These are phyloP conservation scores for Camptogramma bilineatum DNA, from an alignment of 2,888 invertebrate species.

Conservation along the genomic window DNA sequence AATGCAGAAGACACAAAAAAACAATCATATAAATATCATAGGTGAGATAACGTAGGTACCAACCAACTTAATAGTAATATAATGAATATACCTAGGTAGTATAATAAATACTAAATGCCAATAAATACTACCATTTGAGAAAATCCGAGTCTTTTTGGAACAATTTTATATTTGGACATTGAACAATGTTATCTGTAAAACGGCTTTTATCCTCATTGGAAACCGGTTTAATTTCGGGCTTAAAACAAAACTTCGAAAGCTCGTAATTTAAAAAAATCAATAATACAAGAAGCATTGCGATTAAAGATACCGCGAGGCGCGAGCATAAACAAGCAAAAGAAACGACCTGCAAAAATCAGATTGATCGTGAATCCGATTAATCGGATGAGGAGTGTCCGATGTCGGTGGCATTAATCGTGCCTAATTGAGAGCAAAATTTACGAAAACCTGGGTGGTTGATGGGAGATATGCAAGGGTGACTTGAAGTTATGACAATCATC, in stretches of 20 bases:
- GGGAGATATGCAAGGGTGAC: conserved; percentile 56
- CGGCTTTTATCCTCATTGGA: background rate
- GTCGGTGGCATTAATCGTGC: conserved; percentile 77
- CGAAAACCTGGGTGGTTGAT: conserved; percentile 69
- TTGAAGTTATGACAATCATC: conserved; percentile 28
- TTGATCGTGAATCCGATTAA: conserved; percentile 71
- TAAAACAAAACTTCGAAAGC: conserved; percentile 17
- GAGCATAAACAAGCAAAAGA: conserved; percentile 74
- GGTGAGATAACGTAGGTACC: too few relatives aligned
- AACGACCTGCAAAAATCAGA: conserved; percentile 73
- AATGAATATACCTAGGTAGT: too few relatives aligned
- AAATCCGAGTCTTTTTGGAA: background rate
- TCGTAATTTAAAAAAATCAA: conserved; percentile 34
- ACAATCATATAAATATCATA: too few relatives aligned
- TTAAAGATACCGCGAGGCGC: conserved; percentile 65
- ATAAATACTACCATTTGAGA: too few relatives aligned
- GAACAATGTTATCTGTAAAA: background rate
- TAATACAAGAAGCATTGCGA: conserved; percentile 44
- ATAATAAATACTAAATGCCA: too few relatives aligned
- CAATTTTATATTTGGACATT: background rate
- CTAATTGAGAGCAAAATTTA: conserved; percentile 79
- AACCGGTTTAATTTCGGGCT: conserved; percentile 12
- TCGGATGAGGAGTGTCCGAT: conserved; percentile 74
- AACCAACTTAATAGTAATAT: too few relatives aligned
- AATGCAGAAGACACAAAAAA: too few relatives aligned